phyloP scores from a whole-genome alignment of 2,888 invertebrate genomes.

The Dione juno region DNA sequence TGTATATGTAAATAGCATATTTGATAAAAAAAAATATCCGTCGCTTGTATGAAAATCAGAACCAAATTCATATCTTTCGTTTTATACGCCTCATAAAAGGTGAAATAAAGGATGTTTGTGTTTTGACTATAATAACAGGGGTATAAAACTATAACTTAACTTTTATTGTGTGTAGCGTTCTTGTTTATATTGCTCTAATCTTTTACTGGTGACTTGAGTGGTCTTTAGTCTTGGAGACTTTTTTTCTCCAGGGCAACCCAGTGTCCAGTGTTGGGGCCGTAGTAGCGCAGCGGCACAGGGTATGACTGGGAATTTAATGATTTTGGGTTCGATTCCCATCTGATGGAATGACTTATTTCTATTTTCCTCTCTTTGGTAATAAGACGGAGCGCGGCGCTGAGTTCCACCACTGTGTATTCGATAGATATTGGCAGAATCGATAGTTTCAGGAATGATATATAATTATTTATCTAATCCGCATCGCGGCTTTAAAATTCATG shows the following conservation, averaged over 20 bases:
- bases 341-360: too few species aligned
- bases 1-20: not conserved
- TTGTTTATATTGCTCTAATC: not conserved
- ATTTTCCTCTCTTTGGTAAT: too few species aligned
- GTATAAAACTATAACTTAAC: constrained; percentile 14
- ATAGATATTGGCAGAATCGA: too few species aligned
- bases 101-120: constrained; percentile 5
- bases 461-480: too few species aligned
- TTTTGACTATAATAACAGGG: constrained; percentile 11
- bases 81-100: constrained; percentile 20
- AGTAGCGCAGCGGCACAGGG: too few species aligned
- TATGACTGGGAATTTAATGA: too few species aligned
- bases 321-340: too few species aligned
- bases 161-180: constrained; percentile 12
- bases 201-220: not conserved
- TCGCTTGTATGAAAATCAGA: not conserved
- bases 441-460: too few species aligned
- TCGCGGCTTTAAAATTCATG: too few species aligned
- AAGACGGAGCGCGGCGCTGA: too few species aligned
- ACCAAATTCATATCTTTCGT: constrained; percentile 9
- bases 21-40: not conserved
- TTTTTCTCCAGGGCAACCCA: not conserved
- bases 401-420: too few species aligned
- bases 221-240: not conserved
- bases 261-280: too few species aligned